These are phyloP conservation scores for Solenopsis fugax DNA, from an alignment of 1,140 invertebrate genomes.

Conservation along the genomic window DNA sequence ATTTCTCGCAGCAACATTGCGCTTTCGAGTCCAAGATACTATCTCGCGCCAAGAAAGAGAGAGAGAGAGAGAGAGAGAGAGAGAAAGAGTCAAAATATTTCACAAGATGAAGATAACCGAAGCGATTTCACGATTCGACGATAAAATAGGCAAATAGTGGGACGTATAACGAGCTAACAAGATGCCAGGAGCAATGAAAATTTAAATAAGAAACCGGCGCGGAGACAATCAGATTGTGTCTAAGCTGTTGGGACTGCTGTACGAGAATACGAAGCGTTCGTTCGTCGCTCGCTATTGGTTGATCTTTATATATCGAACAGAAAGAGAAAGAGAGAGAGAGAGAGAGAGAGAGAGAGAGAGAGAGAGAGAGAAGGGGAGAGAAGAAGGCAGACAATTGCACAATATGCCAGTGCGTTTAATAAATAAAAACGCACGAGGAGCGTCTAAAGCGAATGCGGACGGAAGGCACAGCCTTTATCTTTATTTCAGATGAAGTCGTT, in stretches of 20 bases:
- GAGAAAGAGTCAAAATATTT: slow-evolving; percentile 40
- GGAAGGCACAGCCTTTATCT: slow-evolving; percentile 20
- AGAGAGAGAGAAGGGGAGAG: no score
- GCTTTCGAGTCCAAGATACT: slow-evolving; percentile 28
- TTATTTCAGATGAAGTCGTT: slow-evolving; percentile 56
- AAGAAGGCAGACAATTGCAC: slow-evolving; percentile 24
- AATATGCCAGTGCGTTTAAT: slow-evolving; percentile 51
- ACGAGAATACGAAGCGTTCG: slow-evolving; percentile 28
- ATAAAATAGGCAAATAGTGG: slow-evolving; percentile 27
- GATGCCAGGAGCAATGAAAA: slow-evolving; percentile 10
- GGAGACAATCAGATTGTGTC: not conserved
- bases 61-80: no score
- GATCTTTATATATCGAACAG: not conserved
- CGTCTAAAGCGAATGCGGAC: not conserved
- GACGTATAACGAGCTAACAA: slow-evolving; percentile 31
- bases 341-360: no score
- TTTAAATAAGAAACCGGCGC: slow-evolving; percentile 37
- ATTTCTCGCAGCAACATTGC: slow-evolving; percentile 49
- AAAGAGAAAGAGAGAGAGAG: no score
- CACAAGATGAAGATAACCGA: slow-evolving; percentile 43
- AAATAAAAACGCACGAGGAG: slow-evolving; percentile 44
- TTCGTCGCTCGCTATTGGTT: slow-evolving; percentile 25
- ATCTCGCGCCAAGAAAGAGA: slow-evolving; percentile 10
- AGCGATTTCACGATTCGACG: slow-evolving; percentile 42
- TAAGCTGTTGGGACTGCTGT: not conserved